Percentiles rank a stretch among this genome's conserved stretches.
Conservation (phyloP, 2,888 invertebrate genomes). For the Chrysolina haemoptera region DNA sequence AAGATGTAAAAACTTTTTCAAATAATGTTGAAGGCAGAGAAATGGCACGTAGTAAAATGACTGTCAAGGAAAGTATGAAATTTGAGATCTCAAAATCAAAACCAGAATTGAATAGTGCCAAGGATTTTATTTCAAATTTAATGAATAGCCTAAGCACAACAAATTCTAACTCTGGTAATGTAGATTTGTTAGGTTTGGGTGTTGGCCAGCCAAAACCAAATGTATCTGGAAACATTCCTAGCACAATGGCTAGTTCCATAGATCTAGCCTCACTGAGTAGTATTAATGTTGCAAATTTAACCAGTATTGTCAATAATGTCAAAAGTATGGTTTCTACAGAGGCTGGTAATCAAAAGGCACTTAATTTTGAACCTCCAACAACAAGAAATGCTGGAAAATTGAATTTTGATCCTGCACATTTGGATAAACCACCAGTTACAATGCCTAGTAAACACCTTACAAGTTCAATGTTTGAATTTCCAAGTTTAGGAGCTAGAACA, state of each 20-base stretch:
- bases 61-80: constrained; percentile 60
- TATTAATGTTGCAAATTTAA: constrained; percentile 61
- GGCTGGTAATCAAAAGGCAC: constrained; percentile 28
- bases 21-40: constrained; percentile 80
- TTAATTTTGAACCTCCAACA: constrained; percentile 41
- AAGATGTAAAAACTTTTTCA: constrained; percentile 84
- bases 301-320: constrained; percentile 61
- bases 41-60: constrained; percentile 68
- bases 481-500: constrained; percentile 12
- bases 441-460: constrained; percentile 2
- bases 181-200: constrained; percentile 52
- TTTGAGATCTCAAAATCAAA: constrained; percentile 53
- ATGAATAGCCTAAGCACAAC: constrained; percentile 70
- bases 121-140: constrained; percentile 76
- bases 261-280: constrained; percentile 56
- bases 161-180: constrained; percentile 34
- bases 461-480: constrained; percentile 14
- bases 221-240: constrained; percentile 35
- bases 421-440: constrained; percentile 10
- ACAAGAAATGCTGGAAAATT: constrained; percentile 28
- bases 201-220: constrained; percentile 24
- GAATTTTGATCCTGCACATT: constrained; percentile 38
- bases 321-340: constrained; percentile 47
- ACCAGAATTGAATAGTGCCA: constrained; percentile 72
- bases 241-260: constrained; percentile 51